Base-by-base conservation (phyloP, 2,797 vertebrate species). In the Clarias platycephalus region DNA sequence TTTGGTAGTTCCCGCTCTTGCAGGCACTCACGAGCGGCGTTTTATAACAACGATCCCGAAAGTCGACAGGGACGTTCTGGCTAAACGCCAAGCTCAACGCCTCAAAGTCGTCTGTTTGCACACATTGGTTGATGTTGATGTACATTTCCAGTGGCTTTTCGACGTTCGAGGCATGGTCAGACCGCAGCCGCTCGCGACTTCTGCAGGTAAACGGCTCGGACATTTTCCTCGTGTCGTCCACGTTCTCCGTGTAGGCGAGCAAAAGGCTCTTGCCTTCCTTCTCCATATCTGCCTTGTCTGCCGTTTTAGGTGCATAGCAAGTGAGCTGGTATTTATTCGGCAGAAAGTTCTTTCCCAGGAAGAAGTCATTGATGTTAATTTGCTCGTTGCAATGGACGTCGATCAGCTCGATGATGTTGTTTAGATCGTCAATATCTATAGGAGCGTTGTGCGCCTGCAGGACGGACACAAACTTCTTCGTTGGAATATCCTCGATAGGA, bases 21-120 rank as follows among this genome's bases (percentile, higher is more conserved):
- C 96, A 96, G 0, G 96, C 96, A 3, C 91, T 88, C 94, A 96
- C 96, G 49, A 97, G 89, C 0, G 96, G 96, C 0, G 96, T 97
- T 91, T 95, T 96, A 87, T 94, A 96, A 31, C 90, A 95, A 34
- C 86, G 91, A 64, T 97, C 96, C 86, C 92, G 93, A 70, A 95
- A 53, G 85, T 97, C 94, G 84, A 96, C 92, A 0, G 94, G 92
- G 34, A 96, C 90, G 0, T 93, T 91, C 18, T 93, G 88, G 2
- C 94, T 93, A 49, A 97, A 95, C 0, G 96, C 96, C 81, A 94
- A 94, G 85, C 92, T 93, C 62, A 97, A 89, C 53, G 95, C 96
- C 8, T 93, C 93, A 4, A 94, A 15, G 80, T 97, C 95, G 68
- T 94, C 95, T 0, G 85, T 91, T 89, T 90, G 95, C 75, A 94